phyloP scores from a whole-genome alignment of 2,113 vertebrate genomes.

The Osmerus mordax region DNA sequence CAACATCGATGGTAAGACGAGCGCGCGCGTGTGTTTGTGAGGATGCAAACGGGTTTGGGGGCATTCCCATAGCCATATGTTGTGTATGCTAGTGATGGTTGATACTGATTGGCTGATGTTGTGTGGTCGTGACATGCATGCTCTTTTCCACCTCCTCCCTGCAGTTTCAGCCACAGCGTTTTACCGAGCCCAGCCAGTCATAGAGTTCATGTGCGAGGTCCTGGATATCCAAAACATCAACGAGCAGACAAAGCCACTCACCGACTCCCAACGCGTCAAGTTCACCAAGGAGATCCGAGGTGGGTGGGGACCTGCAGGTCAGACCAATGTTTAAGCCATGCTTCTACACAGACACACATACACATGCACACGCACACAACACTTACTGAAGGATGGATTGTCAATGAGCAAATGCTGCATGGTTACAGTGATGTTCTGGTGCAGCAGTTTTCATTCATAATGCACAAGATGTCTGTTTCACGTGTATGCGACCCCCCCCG shows the following conservation, averaged over 20 bases:
- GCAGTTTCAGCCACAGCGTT: constrained; percentile 97
- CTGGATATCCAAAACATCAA: constrained; percentile 98
- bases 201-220: constrained; percentile 99
- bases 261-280: constrained; percentile 97
- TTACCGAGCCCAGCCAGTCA: constrained; percentile 97
- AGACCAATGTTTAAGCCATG: constrained; percentile 23
- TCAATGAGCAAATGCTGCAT: background rate
- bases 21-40: too few relatives aligned
- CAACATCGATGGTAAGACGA: constrained; percentile 89
- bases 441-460: background rate
- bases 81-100: background rate
- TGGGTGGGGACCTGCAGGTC: constrained; percentile 45
- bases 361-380: background rate
- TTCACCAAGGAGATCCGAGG: constrained; percentile 99
- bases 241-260: constrained; percentile 96
- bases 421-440: background rate
- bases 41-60: too few relatives aligned
- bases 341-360: constrained; percentile 14
- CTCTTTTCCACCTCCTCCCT: constrained; percentile 18
- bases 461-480: background rate
- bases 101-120: background rate
- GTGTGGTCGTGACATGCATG: background rate
- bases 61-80: too few relatives aligned
- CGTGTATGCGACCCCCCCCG: background rate
- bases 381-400: too few relatives aligned